Percentiles rank a stretch among this genome's conserved stretches.
Evolutionary conservation across 1,140 invertebrate species (phyloP).

Genomic region (Himalopsyche phryganea): DNA sequence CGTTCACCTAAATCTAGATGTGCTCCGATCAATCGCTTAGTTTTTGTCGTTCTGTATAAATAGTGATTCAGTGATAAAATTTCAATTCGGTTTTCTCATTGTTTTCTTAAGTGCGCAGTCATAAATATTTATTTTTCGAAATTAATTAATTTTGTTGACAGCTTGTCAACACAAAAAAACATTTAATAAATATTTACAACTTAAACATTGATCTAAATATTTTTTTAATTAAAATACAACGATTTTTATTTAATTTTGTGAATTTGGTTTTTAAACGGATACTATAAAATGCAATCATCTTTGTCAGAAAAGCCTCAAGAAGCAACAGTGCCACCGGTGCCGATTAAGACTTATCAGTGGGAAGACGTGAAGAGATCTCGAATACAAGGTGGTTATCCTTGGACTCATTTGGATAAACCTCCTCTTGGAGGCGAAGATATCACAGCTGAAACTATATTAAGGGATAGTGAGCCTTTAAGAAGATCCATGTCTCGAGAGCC

Average conservation of each 20-base stretch:
- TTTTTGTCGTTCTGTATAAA: slow-evolving; percentile 10
- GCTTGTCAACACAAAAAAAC: background rate
- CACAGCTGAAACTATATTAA: slow-evolving; percentile 48
- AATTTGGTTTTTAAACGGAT: background rate
- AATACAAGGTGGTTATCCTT: slow-evolving; percentile 64
- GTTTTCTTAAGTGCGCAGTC: slow-evolving; percentile 5
- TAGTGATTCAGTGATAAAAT: background rate
- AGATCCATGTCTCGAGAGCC: slow-evolving; percentile 50
- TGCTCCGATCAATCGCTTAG: slow-evolving; percentile 3
- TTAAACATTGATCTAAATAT: background rate
- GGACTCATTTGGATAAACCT: slow-evolving; percentile 62
- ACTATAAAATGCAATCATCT: slow-evolving; percentile 22
- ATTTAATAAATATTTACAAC: slow-evolving; percentile 10
- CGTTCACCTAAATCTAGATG: slow-evolving; percentile 14
- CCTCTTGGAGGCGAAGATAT: slow-evolving; percentile 53
- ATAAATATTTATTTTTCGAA: background rate
- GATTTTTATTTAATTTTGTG: background rate
- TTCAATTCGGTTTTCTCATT: background rate
- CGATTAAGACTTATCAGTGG: slow-evolving; percentile 68
- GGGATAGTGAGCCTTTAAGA: slow-evolving; percentile 41
- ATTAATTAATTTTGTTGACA: background rate
- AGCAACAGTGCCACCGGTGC: slow-evolving; percentile 50
- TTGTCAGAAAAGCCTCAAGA: slow-evolving; percentile 26
- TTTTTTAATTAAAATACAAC: no score
- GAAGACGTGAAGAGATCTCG: slow-evolving; percentile 62